These are phyloP conservation scores for Ciona savignyi DNA, from an alignment of 23 tunicate genomes.

Conservation along the genomic window DNA sequence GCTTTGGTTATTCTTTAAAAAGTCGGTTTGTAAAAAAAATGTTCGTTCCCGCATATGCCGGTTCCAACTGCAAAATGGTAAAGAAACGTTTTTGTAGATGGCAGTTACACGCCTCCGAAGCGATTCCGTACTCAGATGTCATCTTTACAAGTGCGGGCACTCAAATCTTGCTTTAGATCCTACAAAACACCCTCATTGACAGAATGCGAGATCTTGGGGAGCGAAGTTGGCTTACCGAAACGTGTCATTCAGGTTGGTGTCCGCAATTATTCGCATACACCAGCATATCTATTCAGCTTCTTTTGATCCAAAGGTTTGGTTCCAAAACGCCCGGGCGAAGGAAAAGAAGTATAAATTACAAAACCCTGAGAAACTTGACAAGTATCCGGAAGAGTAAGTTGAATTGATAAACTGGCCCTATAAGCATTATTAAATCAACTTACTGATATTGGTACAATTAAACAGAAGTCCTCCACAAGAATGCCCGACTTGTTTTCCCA, in stretches of 20 bases:
- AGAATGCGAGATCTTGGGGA: conserved; percentile 82
- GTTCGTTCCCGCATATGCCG: no score
- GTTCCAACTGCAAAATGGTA: no score
- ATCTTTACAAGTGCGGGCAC: conserved; percentile 56
- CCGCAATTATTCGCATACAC: not conserved
- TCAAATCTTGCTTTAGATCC: conserved; percentile 62
- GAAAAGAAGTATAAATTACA: conserved; percentile 51
- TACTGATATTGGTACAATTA: no score
- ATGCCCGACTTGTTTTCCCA: conserved; percentile 35
- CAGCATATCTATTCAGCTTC: not conserved
- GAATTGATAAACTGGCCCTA: not conserved
- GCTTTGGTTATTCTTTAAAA: no score
- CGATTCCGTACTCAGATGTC: conserved; percentile 91
- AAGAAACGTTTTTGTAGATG: not conserved
- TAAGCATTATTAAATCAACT: no score
- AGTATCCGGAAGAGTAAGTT: conserved; percentile 21
- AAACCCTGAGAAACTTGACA: not conserved
- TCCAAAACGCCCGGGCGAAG: conserved; percentile 90
- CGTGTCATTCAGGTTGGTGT: conserved; percentile 74
- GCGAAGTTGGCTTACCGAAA: conserved; percentile 71
- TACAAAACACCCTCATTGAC: conserved; percentile 67
- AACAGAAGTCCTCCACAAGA: no score
- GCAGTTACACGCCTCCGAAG: conserved; percentile 37
- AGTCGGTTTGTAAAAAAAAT: no score
- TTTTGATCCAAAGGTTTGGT: conserved; percentile 68